These are phyloP conservation scores for Agrochola lychnidis DNA, from an alignment of 2,888 invertebrate genomes.

Conservation along the genomic window DNA sequence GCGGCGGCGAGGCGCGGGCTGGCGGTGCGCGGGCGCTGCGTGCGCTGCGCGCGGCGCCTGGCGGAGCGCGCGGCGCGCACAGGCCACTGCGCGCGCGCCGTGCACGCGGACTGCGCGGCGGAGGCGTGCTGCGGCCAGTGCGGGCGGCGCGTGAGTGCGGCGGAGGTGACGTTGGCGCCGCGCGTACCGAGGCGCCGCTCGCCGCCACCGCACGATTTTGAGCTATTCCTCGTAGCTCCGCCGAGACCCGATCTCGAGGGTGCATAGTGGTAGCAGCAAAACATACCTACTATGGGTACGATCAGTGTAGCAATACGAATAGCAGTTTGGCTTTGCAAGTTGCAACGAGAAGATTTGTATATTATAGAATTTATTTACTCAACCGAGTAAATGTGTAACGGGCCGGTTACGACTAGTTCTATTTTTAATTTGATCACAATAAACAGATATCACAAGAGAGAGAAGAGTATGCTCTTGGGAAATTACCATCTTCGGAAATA, in stretches of 20 bases:
- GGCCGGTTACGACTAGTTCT: background rate
- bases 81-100: conserved; percentile 83
- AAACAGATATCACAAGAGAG: background rate
- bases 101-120: conserved; percentile 77
- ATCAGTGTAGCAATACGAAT: background rate
- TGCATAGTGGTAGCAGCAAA: conserved; percentile 8
- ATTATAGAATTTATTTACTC: background rate
- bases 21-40: conserved; percentile 81
- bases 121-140: conserved; percentile 77
- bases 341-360: background rate
- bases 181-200: conserved; percentile 64
- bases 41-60: conserved; percentile 76
- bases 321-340: background rate
- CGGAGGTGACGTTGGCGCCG: conserved; percentile 65
- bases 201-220: conserved; percentile 86
- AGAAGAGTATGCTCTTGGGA: background rate
- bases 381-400: conserved; percentile 5
- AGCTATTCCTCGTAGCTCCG: conserved; percentile 70
- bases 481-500: background rate
- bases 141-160: conserved; percentile 73
- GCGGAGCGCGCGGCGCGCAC: conserved; percentile 72
- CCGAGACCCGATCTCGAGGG: conserved; percentile 51
- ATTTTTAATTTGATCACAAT: conserved; percentile 9
- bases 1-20: conserved; percentile 76
- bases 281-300: conserved; percentile 3